Base-by-base conservation (phyloP, 2,888 invertebrate species). In the Adineta ricciae region DNA sequence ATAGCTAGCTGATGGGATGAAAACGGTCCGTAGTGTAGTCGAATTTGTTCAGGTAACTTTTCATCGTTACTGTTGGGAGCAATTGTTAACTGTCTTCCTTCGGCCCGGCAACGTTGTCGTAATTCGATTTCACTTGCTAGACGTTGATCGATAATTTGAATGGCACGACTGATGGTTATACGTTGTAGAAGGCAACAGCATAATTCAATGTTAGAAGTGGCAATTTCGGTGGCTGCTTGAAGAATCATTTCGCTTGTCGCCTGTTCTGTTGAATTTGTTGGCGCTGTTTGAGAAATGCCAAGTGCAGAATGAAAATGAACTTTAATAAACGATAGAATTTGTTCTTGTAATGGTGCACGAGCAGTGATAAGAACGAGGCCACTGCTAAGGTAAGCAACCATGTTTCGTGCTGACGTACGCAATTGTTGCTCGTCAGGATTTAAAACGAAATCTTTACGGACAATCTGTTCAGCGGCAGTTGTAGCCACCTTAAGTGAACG, bases 301-400 rank as follows among this genome's bases (percentile, higher is more conserved):
- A 85, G 49, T 46, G 73, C 83, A 7, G 83, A 64, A 16, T 24
- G 32, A 97, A 94, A 0, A 95, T 94, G 86, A 94, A 93, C 89
- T 64, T 96, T 96, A 88, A 99, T 91, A 90, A 96, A 96, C 84
- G 93, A 94, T 88, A 93, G 94, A 87, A 99, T 95, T 4, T 96
- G 94, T 84, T 94, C 93, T n/a, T 95, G 93, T 84, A 94, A 91
- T 88, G 96, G 96, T 91, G 99, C 99, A 86, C 97, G 93, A 90
- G 97, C 97, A 0, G 97, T 98, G 86, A 99, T 98, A 94, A 99
- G 96, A 8, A 97, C 96, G 95, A 99, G 96, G 56, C 97, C 97
- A 24, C 97, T 96, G 0, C 96, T 96, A 88, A 98, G 92, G 91
- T 96, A 95, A 36, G 97, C 93, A 88, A 96, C 96, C 96, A 99